Evolutionary conservation across 2,888 invertebrate species (phyloP).

Genomic region (Xylota segnis): DNA sequence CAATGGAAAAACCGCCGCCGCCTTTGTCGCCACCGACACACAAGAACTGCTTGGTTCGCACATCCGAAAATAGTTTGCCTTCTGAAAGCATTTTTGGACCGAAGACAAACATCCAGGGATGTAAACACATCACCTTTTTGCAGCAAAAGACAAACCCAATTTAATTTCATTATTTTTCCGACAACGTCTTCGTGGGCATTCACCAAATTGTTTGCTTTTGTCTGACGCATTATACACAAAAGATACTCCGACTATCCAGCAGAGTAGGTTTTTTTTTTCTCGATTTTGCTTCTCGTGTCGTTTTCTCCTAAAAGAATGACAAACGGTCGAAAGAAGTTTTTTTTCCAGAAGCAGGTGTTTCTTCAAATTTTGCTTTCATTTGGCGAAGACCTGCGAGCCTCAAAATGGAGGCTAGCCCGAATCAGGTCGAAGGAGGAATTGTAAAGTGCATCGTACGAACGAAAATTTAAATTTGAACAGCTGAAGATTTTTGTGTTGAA

Average conservation of each 20-base stretch:
- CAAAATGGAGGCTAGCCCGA: slow-evolving; percentile 27
- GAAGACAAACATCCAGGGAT: slow-evolving; percentile 19
- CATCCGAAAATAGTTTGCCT: slow-evolving; percentile 29
- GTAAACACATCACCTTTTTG: slow-evolving; percentile 30
- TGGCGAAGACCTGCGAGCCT: slow-evolving; percentile 1
- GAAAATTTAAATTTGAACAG: slow-evolving; percentile 55
- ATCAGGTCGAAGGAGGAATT: slow-evolving; percentile 47
- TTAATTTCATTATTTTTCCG: slow-evolving; percentile 66
- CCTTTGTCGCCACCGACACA: not conserved
- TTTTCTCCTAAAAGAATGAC: not conserved
- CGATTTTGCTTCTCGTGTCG: not conserved
- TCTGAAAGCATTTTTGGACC: slow-evolving; percentile 39
- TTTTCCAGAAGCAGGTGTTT: slow-evolving; percentile 57
- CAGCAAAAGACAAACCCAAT: slow-evolving; percentile 26
- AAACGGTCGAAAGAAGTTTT: slow-evolving; percentile 21
- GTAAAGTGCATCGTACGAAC: slow-evolving; percentile 11
- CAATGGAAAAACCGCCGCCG: not conserved
- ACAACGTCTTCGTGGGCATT: slow-evolving; percentile 32
- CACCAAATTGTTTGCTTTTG: slow-evolving; percentile 60
- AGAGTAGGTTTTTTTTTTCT: slow-evolving; percentile 25
- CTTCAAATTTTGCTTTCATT: slow-evolving; percentile 52
- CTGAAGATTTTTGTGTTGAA: slow-evolving; percentile 46
- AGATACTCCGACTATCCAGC: slow-evolving; percentile 17
- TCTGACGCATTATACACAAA: slow-evolving; percentile 37
- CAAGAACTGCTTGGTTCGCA: slow-evolving; percentile 11